Percentiles rank a stretch among this genome's conserved stretches.
These are phyloP conservation scores for Acridotheres tristis DNA, from an alignment of 2,797 vertebrate genomes.

Conservation along the genomic window DNA sequence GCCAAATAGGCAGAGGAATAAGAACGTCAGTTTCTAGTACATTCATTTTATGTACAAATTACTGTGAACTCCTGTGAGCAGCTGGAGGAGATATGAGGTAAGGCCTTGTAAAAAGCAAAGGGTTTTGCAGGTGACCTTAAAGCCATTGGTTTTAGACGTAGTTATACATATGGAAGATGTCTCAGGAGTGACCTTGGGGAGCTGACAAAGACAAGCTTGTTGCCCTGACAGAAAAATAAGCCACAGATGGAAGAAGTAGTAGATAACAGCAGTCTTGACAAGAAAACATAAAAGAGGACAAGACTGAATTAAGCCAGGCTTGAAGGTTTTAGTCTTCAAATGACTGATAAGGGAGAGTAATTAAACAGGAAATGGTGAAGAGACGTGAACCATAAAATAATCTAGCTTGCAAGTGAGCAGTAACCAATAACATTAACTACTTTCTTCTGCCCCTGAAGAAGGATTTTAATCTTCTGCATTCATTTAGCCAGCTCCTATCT, in stretches of 20 bases:
- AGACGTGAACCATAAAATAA: constrained; percentile 24
- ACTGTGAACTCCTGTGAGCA: not conserved
- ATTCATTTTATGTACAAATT: not conserved
- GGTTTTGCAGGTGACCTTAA: constrained; percentile 8
- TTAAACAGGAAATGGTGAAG: constrained; percentile 17
- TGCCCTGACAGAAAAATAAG: constrained; percentile 35
- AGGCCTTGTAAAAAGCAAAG: not conserved
- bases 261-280: constrained; percentile 36
- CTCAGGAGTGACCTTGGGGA: not conserved
- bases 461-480: constrained; percentile 22
- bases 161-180: not conserved
- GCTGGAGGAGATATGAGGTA: not conserved
- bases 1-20: not conserved
- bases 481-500: not conserved
- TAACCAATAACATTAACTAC: not conserved
- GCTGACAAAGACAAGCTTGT: constrained; percentile 15
- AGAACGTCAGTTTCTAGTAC: not conserved
- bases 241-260: not conserved
- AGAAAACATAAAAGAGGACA: constrained; percentile 27
- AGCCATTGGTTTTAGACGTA: not conserved
- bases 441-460: not conserved
- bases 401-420: not conserved
- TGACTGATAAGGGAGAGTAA: constrained; percentile 33
- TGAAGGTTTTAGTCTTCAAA: constrained; percentile 27
- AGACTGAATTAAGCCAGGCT: not conserved